These are phyloP conservation scores for Nephrotoma appendiculata DNA, from an alignment of 2,888 invertebrate genomes.

Conservation along the genomic window DNA sequence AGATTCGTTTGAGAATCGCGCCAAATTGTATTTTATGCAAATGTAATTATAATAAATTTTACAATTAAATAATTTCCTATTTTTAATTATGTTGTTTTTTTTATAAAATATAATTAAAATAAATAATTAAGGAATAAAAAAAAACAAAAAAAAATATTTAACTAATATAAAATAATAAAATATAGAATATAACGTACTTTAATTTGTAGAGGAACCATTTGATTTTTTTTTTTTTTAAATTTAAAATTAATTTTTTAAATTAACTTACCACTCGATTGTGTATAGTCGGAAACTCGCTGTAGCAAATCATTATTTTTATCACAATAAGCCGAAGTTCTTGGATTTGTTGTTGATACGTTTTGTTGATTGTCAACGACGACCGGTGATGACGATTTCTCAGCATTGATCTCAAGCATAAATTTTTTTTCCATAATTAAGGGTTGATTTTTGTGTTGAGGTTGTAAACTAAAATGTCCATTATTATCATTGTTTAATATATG, in stretches of 20 bases:
- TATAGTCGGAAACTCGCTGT: conserved; percentile 27
- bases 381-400: conserved; percentile 11
- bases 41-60: neutral
- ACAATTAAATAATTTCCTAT: neutral
- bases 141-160: neutral
- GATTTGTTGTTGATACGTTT: neutral
- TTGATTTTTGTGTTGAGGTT: neutral
- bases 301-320: conserved; percentile 20
- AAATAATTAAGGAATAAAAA: neutral
- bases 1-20: neutral
- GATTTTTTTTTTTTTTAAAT: neutral
- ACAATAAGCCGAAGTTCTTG: neutral
- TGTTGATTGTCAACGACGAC: neutral
- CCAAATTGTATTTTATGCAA: neutral
- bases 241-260: conserved; percentile 8
- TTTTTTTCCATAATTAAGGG: conserved; percentile 17
- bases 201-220: neutral
- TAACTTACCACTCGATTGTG: conserved; percentile 31
- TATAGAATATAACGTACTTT: neutral
- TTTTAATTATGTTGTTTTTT: neutral
- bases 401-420: conserved; percentile 18
- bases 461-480: conserved; percentile 2
- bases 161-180: neutral
- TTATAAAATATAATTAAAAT: neutral
- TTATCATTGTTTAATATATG: neutral